Conservation (phyloP, 2,888 invertebrate genomes). For the Tupiocoris notatus region DNA sequence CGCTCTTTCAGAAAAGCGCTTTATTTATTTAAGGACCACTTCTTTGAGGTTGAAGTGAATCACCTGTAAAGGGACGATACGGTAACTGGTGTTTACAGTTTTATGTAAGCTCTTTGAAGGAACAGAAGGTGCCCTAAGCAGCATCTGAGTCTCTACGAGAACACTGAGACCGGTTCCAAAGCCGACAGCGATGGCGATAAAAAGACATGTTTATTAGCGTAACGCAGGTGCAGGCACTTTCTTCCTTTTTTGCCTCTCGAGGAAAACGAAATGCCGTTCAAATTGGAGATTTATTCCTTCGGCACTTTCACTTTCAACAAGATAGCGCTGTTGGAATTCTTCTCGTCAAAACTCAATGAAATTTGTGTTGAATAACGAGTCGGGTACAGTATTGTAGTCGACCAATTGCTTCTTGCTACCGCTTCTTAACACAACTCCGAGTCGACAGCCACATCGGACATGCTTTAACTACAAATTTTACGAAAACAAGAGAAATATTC, state of each 20-base stretch:
- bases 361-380: no score
- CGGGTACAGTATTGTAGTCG: no score
- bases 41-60: background rate
- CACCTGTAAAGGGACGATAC: background rate
- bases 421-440: no score
- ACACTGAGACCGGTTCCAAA: background rate
- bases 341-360: no score
- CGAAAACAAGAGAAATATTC: background rate
- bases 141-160: background rate
- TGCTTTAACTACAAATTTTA: no score
- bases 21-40: background rate
- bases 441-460: no score
- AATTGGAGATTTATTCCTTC: no score
- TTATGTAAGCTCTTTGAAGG: background rate
- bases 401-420: no score
- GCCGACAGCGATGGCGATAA: background rate
- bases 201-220: background rate
- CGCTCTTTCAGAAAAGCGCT: background rate
- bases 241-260: background rate
- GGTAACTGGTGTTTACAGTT: background rate
- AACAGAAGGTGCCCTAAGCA: background rate
- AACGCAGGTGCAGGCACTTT: background rate
- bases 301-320: no score
- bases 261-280: no score
- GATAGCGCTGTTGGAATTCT: no score